These are phyloP conservation scores for Macroramphosus scolopax DNA, from an alignment of 2,797 vertebrate species.

Conservation along the genomic window DNA sequence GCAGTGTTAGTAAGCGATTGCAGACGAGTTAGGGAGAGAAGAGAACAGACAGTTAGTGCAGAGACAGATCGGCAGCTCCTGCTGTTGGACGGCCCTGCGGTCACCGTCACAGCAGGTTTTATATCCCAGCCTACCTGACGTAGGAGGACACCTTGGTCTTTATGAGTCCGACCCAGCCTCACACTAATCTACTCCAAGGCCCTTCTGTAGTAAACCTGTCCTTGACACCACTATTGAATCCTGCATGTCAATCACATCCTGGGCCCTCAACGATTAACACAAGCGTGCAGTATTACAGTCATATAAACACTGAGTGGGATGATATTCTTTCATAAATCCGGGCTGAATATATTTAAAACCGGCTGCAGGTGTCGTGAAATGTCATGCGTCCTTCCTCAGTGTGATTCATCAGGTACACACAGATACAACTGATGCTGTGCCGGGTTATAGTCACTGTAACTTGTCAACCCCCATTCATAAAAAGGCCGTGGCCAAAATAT, in stretches of 20 bases:
- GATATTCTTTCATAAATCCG: not conserved
- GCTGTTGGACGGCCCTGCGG: conserved; percentile 21
- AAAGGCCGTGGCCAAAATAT: no score
- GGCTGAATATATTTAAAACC: no score
- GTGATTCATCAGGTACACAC: no score
- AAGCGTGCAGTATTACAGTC: not conserved
- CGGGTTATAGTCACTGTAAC: no score
- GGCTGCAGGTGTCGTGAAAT: no score
- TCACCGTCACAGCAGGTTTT: conserved; percentile 30
- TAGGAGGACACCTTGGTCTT: conserved; percentile 33
- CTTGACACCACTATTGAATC: conserved; percentile 8
- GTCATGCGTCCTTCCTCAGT: no score
- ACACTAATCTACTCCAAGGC: conserved; percentile 39
- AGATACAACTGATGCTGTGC: no score
- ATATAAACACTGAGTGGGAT: not conserved
- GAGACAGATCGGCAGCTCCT: conserved; percentile 25
- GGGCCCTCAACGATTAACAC: conserved; percentile 5
- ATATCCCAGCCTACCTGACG: conserved; percentile 10
- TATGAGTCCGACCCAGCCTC: conserved; percentile 29
- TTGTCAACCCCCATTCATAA: no score
- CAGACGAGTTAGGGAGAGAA: conserved; percentile 52
- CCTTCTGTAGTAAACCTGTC: conserved; percentile 29
- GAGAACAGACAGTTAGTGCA: conserved; percentile 56
- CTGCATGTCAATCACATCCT: conserved; percentile 7
- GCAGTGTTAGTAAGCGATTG: conserved; percentile 24